These are phyloP conservation scores for Linyphia triangularis DNA, from an alignment of 2,888 invertebrate species.

Conservation along the genomic window DNA sequence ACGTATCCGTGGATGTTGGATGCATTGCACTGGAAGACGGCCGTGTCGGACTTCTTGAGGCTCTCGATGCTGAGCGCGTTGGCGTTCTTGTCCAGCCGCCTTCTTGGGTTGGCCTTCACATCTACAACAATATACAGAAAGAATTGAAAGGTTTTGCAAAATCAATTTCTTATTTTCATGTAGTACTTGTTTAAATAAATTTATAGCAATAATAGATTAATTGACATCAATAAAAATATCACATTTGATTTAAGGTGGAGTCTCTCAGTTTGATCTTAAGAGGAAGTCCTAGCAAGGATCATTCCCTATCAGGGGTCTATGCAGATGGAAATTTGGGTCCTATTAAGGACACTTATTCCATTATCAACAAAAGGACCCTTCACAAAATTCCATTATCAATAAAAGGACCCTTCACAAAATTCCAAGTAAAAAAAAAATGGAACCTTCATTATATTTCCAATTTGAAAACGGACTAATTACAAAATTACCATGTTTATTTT, in stretches of 20 bases:
- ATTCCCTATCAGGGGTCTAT: too few species aligned
- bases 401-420: too few species aligned
- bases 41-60: slow-evolving; percentile 92
- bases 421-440: too few species aligned
- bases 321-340: too few species aligned
- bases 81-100: slow-evolving; percentile 83
- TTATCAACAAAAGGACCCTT: too few species aligned
- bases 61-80: slow-evolving; percentile 89
- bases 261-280: too few species aligned
- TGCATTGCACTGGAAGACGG: slow-evolving; percentile 99
- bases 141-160: not conserved
- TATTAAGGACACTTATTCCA: too few species aligned
- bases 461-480: too few species aligned
- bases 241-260: not conserved
- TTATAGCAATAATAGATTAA: not conserved
- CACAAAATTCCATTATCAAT: too few species aligned
- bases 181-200: not conserved
- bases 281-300: too few species aligned
- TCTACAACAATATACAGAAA: slow-evolving; percentile 79
- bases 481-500: too few species aligned
- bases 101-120: slow-evolving; percentile 86
- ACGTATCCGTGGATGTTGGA: slow-evolving; percentile 98
- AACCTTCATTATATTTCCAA: too few species aligned
- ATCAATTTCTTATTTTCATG: not conserved
- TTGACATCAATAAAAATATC: not conserved